Evolutionary conservation across 2,888 invertebrate species (phyloP), one percentile per base, ranked within the genome.

Genomic region (Nymphalis c-album): DNA sequence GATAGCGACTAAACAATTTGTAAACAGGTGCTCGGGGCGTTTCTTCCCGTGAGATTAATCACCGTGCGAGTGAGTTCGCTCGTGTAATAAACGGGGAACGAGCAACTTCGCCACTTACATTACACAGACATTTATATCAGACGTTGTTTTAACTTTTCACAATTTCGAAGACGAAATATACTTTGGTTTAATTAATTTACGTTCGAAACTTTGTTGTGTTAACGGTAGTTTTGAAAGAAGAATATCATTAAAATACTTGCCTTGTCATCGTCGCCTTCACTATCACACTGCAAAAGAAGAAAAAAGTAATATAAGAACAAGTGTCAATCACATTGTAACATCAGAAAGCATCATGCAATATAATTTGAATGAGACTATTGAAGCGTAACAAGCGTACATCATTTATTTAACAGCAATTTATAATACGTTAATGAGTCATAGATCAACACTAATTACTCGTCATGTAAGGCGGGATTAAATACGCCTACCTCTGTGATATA

Each of bases 231-330:
- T 48, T 67, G 58, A 69, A 74, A 72, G 77, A 71, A 69, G 71
- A 70, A 75, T 81, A 82, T 78, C 79, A 80, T 77, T 76, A 81
- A 78, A 76, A 73, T 81, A 91, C 95, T 94, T 93, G 96, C 97
- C 96, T 96, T 97, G 94, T 96, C 97, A 93, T 96, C 97, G 93
- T 96, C 96, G 93, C 96, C 96, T 94, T 96, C 96, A 94, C 96
- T 97, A 96, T 97, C 97, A 96, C 97, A 97, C 97, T 97, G 95
- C 77, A 95, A 95, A 88, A 92, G 88, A 88, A 88, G 90, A 92
- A 91, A 89, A 22, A 88, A 85, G 75, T 57, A 67, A 64, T 73
- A 69, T 75, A 66, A 58, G 47, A 68, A 70, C 60, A 70, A 61
- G 35, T 26, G 18, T 7, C 51, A 65, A 61, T 53, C 46, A 59